Evolutionary conservation across 2,113 vertebrate genomes (phyloP).

Genomic region (Solea senegalensis): DNA sequence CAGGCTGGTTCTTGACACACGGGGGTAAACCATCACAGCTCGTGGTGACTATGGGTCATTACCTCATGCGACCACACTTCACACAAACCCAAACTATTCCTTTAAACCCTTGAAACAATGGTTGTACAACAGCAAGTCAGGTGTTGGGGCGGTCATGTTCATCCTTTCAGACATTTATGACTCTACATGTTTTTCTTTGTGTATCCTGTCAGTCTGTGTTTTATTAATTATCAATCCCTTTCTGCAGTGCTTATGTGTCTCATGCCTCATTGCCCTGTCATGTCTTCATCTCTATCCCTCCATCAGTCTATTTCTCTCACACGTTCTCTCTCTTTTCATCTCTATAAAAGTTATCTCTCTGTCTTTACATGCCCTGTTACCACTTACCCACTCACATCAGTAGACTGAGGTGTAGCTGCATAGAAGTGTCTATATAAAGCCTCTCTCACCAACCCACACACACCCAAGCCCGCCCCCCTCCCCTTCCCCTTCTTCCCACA

Average conservation of each 20-base stretch:
- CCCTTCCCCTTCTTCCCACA: conserved; percentile 86
- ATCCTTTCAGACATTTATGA: conserved; percentile 7
- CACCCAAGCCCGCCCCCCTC: not conserved
- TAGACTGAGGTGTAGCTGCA: conserved; percentile 82
- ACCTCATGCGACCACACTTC: too few species aligned
- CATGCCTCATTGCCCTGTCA: conserved; percentile 16
- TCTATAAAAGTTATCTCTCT: too few species aligned
- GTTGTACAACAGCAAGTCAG: too few species aligned
- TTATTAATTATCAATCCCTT: conserved; percentile 4
- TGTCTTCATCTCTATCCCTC: not conserved
- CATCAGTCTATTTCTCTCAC: not conserved
- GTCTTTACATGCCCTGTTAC: conserved; percentile 58
- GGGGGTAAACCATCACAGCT: too few species aligned
- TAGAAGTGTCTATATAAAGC: conserved; percentile 83
- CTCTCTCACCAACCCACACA: conserved; percentile 78
- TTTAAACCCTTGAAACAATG: too few species aligned
- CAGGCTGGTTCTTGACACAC: too few species aligned
- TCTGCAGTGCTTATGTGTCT: not conserved
- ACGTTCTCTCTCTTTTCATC: not conserved
- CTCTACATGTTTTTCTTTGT: conserved; percentile 20
- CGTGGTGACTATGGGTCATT: too few species aligned
- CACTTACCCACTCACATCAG: conserved; percentile 64
- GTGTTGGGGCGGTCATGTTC: not conserved
- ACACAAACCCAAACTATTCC: too few species aligned
- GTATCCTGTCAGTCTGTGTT: conserved; percentile 13